phyloP scores from a whole-genome alignment of 1,140 invertebrate species.

The Drosophila azteca region DNA sequence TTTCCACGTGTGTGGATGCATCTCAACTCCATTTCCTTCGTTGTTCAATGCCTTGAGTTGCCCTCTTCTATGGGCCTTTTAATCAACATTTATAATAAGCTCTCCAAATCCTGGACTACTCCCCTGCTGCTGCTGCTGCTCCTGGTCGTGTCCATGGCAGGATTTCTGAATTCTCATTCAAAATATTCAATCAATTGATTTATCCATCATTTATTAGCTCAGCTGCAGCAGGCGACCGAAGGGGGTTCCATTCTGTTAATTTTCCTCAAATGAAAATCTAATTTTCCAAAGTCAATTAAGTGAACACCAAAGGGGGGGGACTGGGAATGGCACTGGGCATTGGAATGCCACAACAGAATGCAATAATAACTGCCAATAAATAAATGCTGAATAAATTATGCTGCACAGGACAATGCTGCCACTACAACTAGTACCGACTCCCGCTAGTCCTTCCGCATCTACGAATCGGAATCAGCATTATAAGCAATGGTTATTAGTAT shows the following conservation, averaged over 20 bases:
- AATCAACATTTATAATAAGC: constrained; percentile 20
- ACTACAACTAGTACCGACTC: not conserved
- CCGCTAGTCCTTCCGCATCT: no score
- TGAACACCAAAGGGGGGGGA: constrained; percentile 7
- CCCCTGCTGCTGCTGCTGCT: no score
- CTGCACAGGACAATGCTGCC: constrained; percentile 1
- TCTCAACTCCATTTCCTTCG: no score
- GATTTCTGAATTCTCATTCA: not conserved
- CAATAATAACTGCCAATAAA: constrained; percentile 79
- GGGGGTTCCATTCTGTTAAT: constrained; percentile 55
- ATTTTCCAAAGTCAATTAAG: constrained; percentile 78
- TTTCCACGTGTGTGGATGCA: no score
- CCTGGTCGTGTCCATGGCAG: no score
- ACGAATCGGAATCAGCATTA: not conserved
- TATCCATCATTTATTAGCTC: constrained; percentile 37
- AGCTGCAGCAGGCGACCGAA: not conserved
- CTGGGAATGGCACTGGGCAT: no score
- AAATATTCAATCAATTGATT: constrained; percentile 26
- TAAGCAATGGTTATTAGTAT: constrained; percentile 1
- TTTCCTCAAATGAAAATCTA: constrained; percentile 66
- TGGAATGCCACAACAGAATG: constrained; percentile 45
- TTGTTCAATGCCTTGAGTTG: no score
- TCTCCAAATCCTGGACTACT: not conserved
- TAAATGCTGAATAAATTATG: constrained; percentile 78
- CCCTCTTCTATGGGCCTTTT: not conserved